A percentile compares a stretch with the other conserved stretches of the same genome.
These are phyloP conservation scores for Sorex fumeus DNA, from an alignment of 2,113 vertebrate species.

Conservation along the genomic window DNA sequence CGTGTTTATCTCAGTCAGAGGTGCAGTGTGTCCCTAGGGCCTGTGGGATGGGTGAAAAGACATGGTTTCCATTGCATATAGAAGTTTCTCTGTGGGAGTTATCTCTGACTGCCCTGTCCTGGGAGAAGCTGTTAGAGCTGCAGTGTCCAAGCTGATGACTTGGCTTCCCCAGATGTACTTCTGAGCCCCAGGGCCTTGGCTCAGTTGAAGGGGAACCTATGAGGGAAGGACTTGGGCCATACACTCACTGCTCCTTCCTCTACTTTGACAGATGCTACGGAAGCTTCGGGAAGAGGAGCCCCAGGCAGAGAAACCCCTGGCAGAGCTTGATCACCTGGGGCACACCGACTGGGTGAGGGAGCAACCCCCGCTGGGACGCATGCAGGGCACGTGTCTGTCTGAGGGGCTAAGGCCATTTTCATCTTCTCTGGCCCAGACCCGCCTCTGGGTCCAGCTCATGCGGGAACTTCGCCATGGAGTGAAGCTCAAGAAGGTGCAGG, in stretches of 20 bases:
- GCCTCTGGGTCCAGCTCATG: constrained; percentile 98
- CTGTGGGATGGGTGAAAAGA: too few species aligned
- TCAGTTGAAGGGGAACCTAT: accelerated
- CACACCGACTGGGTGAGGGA: constrained; percentile 95
- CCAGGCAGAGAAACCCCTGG: constrained; percentile 85
- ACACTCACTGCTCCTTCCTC: accelerated
- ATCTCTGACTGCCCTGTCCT: too few species aligned
- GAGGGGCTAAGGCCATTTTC: background rate
- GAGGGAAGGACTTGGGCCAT: background rate
- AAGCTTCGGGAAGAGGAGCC: constrained; percentile 92
- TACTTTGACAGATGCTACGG: constrained; percentile 92
- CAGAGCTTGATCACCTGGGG: constrained; percentile 93
- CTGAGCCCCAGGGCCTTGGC: background rate
- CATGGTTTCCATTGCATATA: too few species aligned
- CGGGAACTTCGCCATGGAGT: constrained; percentile 96
- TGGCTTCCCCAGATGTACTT: background rate
- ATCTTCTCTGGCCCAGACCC: constrained; percentile 87
- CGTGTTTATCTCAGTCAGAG: too few species aligned
- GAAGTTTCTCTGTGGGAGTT: too few species aligned
- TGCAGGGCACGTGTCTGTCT: background rate
- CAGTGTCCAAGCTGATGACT: background rate
- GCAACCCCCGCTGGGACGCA: background rate
- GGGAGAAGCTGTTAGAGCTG: too few species aligned
- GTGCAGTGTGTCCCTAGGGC: too few species aligned
- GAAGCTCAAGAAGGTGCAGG: constrained; percentile 97